Percentiles rank a stretch among this genome's conserved stretches.
These are phyloP conservation scores for Galbula dea DNA, from an alignment of 2,113 vertebrate species.

Conservation along the genomic window DNA sequence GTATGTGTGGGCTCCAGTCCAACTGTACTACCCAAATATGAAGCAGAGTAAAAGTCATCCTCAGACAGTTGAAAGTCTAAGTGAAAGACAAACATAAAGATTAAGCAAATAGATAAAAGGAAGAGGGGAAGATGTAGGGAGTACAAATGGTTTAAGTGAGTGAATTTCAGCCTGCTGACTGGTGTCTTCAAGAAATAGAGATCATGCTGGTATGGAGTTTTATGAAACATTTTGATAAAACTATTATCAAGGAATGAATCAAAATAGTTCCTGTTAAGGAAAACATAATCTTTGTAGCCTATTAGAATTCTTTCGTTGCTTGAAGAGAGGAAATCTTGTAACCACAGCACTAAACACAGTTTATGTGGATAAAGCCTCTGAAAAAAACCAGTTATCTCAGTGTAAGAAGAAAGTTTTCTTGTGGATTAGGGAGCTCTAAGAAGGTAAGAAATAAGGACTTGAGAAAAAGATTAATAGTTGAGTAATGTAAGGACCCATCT, in stretches of 20 bases:
- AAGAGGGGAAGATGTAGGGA: not conserved
- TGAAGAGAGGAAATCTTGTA: not conserved
- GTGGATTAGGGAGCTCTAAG: not conserved
- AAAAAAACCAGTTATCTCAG: not conserved
- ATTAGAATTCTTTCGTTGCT: constrained; percentile 33
- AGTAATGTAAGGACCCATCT: not conserved
- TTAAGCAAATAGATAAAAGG: constrained; percentile 37
- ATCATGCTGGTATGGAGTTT: not conserved
- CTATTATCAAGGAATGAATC: constrained; percentile 28
- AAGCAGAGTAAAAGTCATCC: constrained; percentile 21
- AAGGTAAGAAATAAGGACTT: constrained; percentile 17
- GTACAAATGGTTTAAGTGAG: not conserved
- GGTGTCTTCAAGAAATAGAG: not conserved
- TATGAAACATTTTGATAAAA: not conserved
- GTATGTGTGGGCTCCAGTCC: not conserved
- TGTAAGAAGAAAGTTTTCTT: not conserved
- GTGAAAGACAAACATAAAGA: constrained; percentile 36
- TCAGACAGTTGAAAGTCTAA: constrained; percentile 38
- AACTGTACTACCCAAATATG: not conserved
- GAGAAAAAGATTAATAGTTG: not conserved
- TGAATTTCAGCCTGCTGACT: constrained; percentile 5
- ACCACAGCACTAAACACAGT: not conserved
- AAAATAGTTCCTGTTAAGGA: constrained; percentile 10
- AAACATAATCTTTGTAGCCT: not conserved
- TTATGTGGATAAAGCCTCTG: constrained; percentile 30